Evolutionary conservation across 2,113 vertebrate genomes (phyloP).

Genomic region (Hystrix brachyura): DNA sequence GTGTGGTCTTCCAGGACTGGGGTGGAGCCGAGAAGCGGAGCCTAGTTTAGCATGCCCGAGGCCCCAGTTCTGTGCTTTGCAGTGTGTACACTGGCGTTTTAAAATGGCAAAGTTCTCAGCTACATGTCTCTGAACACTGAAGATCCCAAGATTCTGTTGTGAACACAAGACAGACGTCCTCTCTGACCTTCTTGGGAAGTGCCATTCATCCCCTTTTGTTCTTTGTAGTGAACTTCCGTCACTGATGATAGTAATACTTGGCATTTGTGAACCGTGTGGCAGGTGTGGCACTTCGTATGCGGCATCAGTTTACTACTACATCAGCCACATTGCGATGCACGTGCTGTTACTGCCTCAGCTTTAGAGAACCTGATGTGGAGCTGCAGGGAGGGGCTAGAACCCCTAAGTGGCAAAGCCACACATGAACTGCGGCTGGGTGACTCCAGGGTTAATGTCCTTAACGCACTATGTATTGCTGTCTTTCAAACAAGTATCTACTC

Average conservation of each 20-base stretch:
- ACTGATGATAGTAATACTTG: neutral
- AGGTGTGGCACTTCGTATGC: neutral
- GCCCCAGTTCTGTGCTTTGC: neutral
- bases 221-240: neutral
- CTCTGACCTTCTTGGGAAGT: neutral
- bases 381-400: neutral
- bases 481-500: neutral
- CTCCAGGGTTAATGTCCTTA: neutral
- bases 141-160: neutral
- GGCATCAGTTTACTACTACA: neutral
- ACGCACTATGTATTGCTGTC: neutral
- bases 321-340: no score
- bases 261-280: neutral
- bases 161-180: neutral
- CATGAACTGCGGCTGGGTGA: neutral
- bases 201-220: neutral
- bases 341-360: neutral
- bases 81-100: neutral
- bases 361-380: neutral
- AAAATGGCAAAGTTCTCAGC: neutral
- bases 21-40: neutral
- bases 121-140: neutral
- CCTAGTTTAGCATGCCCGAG: neutral
- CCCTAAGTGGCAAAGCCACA: neutral
- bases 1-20: neutral